phyloP scores from a whole-genome alignment of 2,888 invertebrate genomes.

The Norana najaformis region DNA sequence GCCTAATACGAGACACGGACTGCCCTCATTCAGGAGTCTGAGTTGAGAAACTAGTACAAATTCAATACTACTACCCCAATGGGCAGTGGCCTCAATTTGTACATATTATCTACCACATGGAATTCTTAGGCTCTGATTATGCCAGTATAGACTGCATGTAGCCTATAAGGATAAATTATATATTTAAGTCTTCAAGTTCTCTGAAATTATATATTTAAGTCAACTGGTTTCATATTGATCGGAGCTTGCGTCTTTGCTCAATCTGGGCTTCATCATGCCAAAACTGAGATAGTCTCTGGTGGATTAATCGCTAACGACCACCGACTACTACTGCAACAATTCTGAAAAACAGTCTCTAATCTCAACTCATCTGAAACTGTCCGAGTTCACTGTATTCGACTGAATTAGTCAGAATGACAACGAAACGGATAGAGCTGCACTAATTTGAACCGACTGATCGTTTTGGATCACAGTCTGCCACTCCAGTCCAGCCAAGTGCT shows the following conservation, averaged over 20 bases:
- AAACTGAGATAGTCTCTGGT: background rate
- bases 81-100: slow-evolving; percentile 3
- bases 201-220: too few relatives aligned
- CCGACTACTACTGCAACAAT: background rate
- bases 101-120: too few relatives aligned
- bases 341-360: background rate
- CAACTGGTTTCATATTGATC: background rate
- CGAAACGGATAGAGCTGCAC: background rate
- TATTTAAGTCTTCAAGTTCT: too few relatives aligned
- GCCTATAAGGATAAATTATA: too few relatives aligned
- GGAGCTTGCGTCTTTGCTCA: background rate
- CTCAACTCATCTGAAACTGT: background rate
- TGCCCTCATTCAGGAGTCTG: background rate
- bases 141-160: too few relatives aligned
- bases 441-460: slow-evolving; percentile 1
- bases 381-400: background rate
- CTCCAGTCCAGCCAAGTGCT: too few relatives aligned
- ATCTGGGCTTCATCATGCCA: background rate
- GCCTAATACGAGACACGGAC: background rate
- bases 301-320: background rate
- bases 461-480: too few relatives aligned
- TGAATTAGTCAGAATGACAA: background rate
- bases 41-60: background rate
- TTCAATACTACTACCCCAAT: background rate
- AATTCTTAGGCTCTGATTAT: too few relatives aligned